phyloP scores from a whole-genome alignment of 2,797 vertebrate species.

The Eurystomus glaucurus region DNA sequence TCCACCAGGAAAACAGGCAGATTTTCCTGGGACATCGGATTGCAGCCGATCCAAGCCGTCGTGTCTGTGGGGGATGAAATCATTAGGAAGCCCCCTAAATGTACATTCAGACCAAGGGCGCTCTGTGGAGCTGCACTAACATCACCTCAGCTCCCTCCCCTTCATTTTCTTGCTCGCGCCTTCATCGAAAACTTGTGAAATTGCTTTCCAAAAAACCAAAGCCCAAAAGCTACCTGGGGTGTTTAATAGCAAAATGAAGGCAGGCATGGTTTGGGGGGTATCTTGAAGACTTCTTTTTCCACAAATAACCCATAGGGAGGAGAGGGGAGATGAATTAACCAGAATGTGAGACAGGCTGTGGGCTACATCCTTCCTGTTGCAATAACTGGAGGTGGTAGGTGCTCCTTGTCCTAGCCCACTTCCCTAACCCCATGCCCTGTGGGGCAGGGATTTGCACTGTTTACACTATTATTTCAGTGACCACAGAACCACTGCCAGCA shows the following conservation, averaged over 20 bases:
- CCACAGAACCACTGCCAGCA: not conserved
- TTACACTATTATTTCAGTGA: not conserved
- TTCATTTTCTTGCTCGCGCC: not conserved
- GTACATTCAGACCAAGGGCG: not conserved
- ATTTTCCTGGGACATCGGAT: not conserved
- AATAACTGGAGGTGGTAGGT: not conserved
- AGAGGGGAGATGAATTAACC: not conserved
- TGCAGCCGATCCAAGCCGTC: not conserved
- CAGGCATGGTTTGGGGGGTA: rapidly evolving
- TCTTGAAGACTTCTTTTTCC: not conserved
- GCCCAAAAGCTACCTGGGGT: not conserved
- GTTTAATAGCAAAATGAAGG: not conserved
- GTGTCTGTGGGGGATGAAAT: not conserved
- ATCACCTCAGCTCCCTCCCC: not conserved
- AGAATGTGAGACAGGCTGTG: not conserved
- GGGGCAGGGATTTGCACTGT: not conserved
- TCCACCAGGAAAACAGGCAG: not conserved
- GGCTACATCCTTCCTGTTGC: rapidly evolving
- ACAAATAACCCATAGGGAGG: not conserved
- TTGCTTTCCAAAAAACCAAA: not conserved
- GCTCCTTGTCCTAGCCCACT: not conserved
- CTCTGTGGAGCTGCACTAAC: not conserved
- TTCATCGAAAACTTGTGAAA: not conserved
- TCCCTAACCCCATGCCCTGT: not conserved
- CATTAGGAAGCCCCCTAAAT: not conserved